Evolutionary conservation across 2,113 vertebrate genomes (phyloP).

Genomic region (Perognathus longimembris): DNA sequence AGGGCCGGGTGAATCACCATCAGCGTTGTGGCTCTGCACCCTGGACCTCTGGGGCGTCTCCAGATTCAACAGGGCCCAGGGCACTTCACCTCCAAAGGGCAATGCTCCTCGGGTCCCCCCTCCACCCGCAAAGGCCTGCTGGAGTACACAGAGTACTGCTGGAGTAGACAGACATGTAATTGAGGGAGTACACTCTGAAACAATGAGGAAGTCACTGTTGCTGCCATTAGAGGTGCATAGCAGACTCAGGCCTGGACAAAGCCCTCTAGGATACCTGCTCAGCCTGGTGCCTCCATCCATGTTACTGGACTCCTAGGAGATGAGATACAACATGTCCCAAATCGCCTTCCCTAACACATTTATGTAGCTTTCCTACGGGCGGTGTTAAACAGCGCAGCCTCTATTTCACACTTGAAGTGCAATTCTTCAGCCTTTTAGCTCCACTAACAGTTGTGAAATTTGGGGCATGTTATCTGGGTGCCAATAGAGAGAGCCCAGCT

Average conservation of each 20-base stretch:
- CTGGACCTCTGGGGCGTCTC: no score
- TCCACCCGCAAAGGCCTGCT: background rate
- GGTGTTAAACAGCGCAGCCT: background rate
- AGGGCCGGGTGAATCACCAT: no score
- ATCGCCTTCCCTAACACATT: background rate
- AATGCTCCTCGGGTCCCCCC: background rate
- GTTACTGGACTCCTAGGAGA: background rate
- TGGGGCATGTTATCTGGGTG: background rate
- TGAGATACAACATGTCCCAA: background rate
- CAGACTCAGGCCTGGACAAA: fast-evolving
- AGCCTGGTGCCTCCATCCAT: fast-evolving
- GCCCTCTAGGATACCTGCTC: fast-evolving
- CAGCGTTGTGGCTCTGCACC: background rate
- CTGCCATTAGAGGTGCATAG: fast-evolving
- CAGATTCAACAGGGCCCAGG: no score
- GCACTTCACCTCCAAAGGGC: background rate
- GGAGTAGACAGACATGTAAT: no score
- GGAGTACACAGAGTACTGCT: no score
- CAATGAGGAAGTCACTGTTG: background rate
- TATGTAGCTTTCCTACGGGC: fast-evolving
- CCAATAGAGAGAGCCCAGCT: background rate
- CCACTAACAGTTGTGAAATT: background rate
- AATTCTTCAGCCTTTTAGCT: conserved; percentile 27
- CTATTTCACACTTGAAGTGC: conserved; percentile 37
- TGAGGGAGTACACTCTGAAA: background rate